Conservation (phyloP, 2,888 invertebrate genomes). For the Agriotes lineatus region DNA sequence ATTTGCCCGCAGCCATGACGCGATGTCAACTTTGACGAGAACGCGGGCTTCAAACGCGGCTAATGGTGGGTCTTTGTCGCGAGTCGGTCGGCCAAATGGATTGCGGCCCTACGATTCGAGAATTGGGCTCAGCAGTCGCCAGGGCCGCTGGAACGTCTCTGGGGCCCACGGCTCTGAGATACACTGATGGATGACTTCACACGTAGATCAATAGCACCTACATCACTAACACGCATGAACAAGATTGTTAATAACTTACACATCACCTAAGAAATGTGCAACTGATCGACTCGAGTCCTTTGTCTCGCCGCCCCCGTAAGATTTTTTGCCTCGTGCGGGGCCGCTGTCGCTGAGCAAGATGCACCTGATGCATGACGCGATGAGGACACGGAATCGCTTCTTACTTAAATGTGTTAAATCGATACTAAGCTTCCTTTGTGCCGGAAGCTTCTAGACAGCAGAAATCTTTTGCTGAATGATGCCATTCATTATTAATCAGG, state of each 20-base stretch:
- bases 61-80: constrained; percentile 62
- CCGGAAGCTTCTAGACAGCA: too few species aligned
- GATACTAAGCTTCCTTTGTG: too few species aligned
- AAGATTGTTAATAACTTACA: constrained; percentile 61
- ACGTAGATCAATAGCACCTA: constrained; percentile 64
- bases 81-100: constrained; percentile 53
- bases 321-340: too few species aligned
- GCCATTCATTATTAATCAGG: too few species aligned
- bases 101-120: constrained; percentile 46
- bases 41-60: constrained; percentile 56
- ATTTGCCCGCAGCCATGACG: constrained; percentile 63
- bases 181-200: constrained; percentile 65
- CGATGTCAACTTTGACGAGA: constrained; percentile 62
- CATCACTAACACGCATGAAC: constrained; percentile 62
- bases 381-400: too few species aligned
- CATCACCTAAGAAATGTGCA: constrained; percentile 43
- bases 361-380: too few species aligned
- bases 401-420: too few species aligned
- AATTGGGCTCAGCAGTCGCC: constrained; percentile 45
- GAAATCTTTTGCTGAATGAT: too few species aligned
- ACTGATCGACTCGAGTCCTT: too few species aligned
- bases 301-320: too few species aligned
- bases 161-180: constrained; percentile 58
- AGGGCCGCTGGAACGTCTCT: constrained; percentile 56
- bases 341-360: too few species aligned